Conservation (phyloP, 1,140 invertebrate species). For the Hylyphantes graminicola region DNA sequence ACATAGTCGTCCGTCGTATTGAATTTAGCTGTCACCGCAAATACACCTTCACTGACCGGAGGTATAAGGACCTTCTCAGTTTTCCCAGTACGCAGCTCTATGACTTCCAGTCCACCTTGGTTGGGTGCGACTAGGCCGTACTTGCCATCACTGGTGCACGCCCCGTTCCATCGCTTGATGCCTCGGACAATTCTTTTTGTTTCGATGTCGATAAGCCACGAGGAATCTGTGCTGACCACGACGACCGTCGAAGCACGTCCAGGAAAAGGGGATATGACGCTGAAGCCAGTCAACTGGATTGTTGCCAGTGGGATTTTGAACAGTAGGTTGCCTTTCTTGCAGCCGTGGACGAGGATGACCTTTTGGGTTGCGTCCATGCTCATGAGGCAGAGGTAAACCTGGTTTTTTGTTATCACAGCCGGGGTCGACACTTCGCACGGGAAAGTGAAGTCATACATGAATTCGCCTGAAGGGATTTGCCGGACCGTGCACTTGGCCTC, state of each 20-base stretch:
- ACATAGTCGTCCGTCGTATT: constrained; percentile 95
- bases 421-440: constrained; percentile 78
- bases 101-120: constrained; percentile 89
- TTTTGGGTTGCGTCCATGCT: constrained; percentile 87
- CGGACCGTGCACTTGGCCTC: constrained; percentile 65
- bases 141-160: constrained; percentile 69
- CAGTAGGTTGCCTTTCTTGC: constrained; percentile 80
- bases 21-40: constrained; percentile 93
- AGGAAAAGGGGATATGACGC: constrained; percentile 16
- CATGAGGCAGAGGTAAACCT: constrained; percentile 79
- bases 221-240: constrained; percentile 90
- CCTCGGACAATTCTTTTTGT: constrained; percentile 70
- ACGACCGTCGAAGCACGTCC: constrained; percentile 72
- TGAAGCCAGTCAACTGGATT: constrained; percentile 58
- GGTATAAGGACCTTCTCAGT: constrained; percentile 87
- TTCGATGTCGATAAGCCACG: constrained; percentile 74
- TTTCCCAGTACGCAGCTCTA: constrained; percentile 86
- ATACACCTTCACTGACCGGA: constrained; percentile 91
- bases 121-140: constrained; percentile 92
- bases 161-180: constrained; percentile 72
- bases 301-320: constrained; percentile 73
- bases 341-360: constrained; percentile 85
- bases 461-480: constrained; percentile 74
- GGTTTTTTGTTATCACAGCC: constrained; percentile 84
- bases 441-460: constrained; percentile 84